These are phyloP conservation scores for Vireo altiloquus DNA, from an alignment of 2,113 vertebrate genomes.

Conservation along the genomic window DNA sequence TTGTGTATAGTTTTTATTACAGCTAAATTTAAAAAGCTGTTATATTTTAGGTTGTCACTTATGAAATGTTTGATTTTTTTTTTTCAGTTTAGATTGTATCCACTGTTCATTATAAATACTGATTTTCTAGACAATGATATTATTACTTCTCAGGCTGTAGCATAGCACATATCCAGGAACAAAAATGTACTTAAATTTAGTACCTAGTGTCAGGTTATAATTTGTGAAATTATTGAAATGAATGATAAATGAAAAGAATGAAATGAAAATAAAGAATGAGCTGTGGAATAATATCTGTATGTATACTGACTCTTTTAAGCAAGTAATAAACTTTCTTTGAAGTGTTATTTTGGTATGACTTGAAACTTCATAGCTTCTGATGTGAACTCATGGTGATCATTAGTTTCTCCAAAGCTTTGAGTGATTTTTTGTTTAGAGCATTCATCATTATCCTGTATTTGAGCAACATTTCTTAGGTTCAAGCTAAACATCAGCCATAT, in stretches of 20 bases:
- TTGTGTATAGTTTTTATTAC: conserved; percentile 52
- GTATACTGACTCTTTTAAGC: conserved; percentile 73
- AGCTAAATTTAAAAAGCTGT: not conserved
- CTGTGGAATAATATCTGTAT: conserved; percentile 74
- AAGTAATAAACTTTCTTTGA: conserved; percentile 8
- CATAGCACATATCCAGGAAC: conserved; percentile 59
- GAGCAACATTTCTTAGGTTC: not conserved
- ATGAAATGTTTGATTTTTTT: conserved; percentile 6
- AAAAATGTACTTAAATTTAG: conserved; percentile 72
- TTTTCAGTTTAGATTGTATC: conserved; percentile 58
- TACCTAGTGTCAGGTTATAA: conserved; percentile 65
- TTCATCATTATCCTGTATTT: not conserved
- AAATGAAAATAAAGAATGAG: conserved; percentile 75
- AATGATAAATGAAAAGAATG: too few species aligned
- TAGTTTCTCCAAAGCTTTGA: not conserved
- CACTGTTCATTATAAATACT: conserved; percentile 21
- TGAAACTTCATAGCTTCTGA: not conserved
- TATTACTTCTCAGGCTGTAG: conserved; percentile 51
- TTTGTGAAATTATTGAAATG: too few species aligned
- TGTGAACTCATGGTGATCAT: not conserved
- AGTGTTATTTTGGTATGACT: not conserved
- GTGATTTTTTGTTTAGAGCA: not conserved
- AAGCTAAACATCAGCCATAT: not conserved
- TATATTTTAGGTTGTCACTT: conserved; percentile 48
- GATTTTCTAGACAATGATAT: conserved; percentile 61